Evolutionary conservation across 2,113 vertebrate genomes (phyloP).

Genomic region (Nerophis ophidion): DNA sequence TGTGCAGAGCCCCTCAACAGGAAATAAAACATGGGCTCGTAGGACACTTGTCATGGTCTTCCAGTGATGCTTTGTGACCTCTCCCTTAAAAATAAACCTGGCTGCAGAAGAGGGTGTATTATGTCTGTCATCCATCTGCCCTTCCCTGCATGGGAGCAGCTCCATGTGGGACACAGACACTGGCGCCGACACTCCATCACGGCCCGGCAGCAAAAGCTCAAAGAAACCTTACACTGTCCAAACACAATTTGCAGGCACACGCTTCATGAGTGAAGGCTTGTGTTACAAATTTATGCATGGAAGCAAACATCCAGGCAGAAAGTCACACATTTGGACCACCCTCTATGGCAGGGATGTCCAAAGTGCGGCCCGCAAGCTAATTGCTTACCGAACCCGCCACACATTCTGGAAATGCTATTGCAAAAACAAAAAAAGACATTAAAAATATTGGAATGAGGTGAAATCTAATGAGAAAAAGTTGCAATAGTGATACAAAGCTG

Average conservation of each 20-base stretch:
- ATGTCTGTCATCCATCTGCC: background rate
- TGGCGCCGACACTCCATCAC: constrained; percentile 16
- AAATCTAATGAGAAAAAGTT: too few species aligned
- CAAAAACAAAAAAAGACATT: too few species aligned
- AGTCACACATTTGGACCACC: constrained; percentile 8
- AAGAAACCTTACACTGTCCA: constrained; percentile 58
- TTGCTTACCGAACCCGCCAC: too few species aligned
- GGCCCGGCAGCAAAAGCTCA: constrained; percentile 31
- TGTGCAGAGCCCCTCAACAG: constrained; percentile 1
- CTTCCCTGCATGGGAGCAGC: background rate
- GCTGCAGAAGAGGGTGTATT: background rate
- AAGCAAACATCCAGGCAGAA: constrained; percentile 24
- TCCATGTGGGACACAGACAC: constrained; percentile 41
- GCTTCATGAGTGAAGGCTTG: constrained; percentile 16
- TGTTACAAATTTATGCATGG: constrained; percentile 23
- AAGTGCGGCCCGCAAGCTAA: too few species aligned
- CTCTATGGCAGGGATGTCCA: too few species aligned
- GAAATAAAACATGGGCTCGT: background rate
- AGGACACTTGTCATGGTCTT: background rate
- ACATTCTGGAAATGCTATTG: too few species aligned
- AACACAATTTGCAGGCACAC: constrained; percentile 53
- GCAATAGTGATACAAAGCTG: too few species aligned
- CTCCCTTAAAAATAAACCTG: background rate
- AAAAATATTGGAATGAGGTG: too few species aligned
- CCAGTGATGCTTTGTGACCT: background rate